Evolutionary conservation across 1,140 invertebrate species (phyloP).

Genomic region (Oncopeltus fasciatus): DNA sequence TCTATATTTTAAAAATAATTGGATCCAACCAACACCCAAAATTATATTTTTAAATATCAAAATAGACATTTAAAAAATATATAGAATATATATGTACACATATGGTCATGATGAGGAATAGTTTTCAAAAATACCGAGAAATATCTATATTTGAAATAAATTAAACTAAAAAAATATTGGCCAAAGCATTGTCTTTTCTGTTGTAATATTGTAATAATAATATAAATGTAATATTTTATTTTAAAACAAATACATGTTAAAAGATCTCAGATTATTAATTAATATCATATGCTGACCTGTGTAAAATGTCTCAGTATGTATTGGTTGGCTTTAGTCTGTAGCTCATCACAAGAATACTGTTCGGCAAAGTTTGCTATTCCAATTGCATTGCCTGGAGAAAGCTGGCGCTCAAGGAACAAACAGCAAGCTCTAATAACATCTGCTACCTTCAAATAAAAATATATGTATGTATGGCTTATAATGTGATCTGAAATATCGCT

Average conservation of each 20-base stretch:
- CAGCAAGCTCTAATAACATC: constrained; percentile 85
- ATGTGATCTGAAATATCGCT: too few species aligned
- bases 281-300: constrained; percentile 48
- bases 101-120: too few species aligned
- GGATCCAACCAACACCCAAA: too few species aligned
- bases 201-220: too few species aligned
- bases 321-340: constrained; percentile 71
- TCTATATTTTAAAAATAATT: too few species aligned
- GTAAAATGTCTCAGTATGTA: constrained; percentile 83
- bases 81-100: too few species aligned
- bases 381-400: constrained; percentile 85
- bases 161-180: not conserved
- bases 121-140: too few species aligned
- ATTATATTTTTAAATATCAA: too few species aligned
- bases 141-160: not conserved
- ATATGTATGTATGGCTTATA: constrained; percentile 7
- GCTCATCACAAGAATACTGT: constrained; percentile 70
- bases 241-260: too few species aligned
- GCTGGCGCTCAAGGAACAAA: constrained; percentile 73
- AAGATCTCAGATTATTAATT: not conserved
- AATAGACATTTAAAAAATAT: too few species aligned
- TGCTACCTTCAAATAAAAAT: constrained; percentile 42
- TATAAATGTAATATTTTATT: too few species aligned
- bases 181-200: too few species aligned
- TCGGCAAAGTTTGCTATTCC: constrained; percentile 84